Evolutionary conservation across 2,797 vertebrate species (phyloP), one percentile per base, ranked within the genome.

Genomic region (Trichosurus vulpecula): DNA sequence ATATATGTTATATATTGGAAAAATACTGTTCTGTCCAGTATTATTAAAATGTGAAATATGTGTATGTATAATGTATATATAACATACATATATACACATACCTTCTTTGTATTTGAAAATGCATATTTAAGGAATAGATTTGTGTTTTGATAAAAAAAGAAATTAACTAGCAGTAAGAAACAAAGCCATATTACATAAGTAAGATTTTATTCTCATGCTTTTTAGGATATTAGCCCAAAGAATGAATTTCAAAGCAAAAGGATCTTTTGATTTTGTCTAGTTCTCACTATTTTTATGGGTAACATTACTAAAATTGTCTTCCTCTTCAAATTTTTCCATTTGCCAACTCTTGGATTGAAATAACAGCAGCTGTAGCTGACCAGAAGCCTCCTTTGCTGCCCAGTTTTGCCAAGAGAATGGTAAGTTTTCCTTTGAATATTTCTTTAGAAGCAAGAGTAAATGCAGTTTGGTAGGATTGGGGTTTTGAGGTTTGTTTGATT

Each of bases 191-290:
- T 96, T 96, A 91, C 52, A 96, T 29, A 95, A 90, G 94, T 74
- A 98, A 95, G 30, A 98, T 98, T 27, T 89, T 90, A 94, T 94
- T 81, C 8, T 22, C 97, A 94, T 97, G 95, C 95, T 95, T 98
- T 97, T 98, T 61, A 96, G 66, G 13, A 81, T 47, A 92, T 41
- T 97, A 96, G 54, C 92, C 94, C 58, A 97, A 97, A 93, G 55
- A 97, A 90, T 94, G n/a, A 94, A 94, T 91, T 95, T 47, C 94
- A 53, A 92, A 92, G 30, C 90, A 95, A 96, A 93, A 22, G 11
- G 92, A 51, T 96, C 57, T 94, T 93, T 96, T 92, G 56, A 54
- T 95, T 95, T 96, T 91, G 58, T 93, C 55, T 96, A 54, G 94
- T 52, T 93, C 6, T 54, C 89, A 47, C 22, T 91, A 91, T 52